Percentiles rank a stretch among this genome's conserved stretches.
phyloP scores from a whole-genome alignment of 2,888 invertebrate species.

The Chelonus formosanus region DNA sequence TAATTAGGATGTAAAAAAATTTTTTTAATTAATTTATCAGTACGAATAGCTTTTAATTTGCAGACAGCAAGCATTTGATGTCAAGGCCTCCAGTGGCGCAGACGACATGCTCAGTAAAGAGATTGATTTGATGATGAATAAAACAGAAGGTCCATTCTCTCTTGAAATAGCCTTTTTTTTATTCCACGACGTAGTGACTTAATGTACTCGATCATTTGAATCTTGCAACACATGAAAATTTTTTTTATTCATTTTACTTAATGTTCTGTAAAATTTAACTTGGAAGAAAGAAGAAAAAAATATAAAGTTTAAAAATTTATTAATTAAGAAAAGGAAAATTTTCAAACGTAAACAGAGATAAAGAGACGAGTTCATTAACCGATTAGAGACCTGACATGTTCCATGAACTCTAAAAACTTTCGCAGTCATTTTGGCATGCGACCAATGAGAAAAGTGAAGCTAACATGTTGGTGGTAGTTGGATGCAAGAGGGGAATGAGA shows the following conservation, averaged over 20 bases:
- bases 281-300: too few relatives aligned
- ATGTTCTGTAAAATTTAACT: too few relatives aligned
- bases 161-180: conserved; percentile 8
- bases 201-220: too few relatives aligned
- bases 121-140: conserved; percentile 31
- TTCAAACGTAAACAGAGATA: too few relatives aligned
- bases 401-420: conserved; percentile 39
- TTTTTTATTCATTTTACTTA: too few relatives aligned
- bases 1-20: too few relatives aligned
- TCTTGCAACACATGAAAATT: too few relatives aligned
- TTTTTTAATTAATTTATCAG: too few relatives aligned
- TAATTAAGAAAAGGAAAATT: too few relatives aligned
- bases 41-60: conserved; percentile 4
- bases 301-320: too few relatives aligned
- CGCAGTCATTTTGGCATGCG: conserved; percentile 40
- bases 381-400: conserved; percentile 15
- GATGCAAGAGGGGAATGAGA: conserved; percentile 3
- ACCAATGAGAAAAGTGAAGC: conserved; percentile 35
- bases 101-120: conserved; percentile 3
- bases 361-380: conserved; percentile 28
- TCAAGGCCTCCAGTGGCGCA: conserved; percentile 26
- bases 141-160: conserved; percentile 29
- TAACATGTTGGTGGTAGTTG: conserved; percentile 3
- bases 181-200: background rate
- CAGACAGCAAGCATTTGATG: conserved; percentile 15